Evolutionary conservation across 2,797 vertebrate species (phyloP).

Genomic region (Rhodeus uyekii): DNA sequence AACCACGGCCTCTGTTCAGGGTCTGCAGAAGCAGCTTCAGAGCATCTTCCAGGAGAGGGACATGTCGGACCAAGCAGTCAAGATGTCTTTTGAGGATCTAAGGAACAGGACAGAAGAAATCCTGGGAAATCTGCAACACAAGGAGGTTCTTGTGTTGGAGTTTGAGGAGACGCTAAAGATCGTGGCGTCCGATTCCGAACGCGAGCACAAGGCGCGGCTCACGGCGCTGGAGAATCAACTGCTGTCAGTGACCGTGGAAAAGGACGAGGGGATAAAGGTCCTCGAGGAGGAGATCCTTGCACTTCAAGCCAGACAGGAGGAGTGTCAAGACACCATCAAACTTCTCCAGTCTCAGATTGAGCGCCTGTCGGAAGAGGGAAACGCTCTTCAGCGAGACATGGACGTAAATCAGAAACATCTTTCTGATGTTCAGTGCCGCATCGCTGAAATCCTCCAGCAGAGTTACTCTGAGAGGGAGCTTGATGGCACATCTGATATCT

Average conservation of each 20-base stretch:
- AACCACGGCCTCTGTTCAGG: slow-evolving; percentile 77
- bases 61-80: slow-evolving; percentile 64
- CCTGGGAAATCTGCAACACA: slow-evolving; percentile 70
- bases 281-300: slow-evolving; percentile 67
- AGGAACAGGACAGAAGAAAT: slow-evolving; percentile 76
- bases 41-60: slow-evolving; percentile 80
- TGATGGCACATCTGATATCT: slow-evolving; percentile 56
- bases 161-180: slow-evolving; percentile 70
- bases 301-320: slow-evolving; percentile 67
- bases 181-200: slow-evolving; percentile 64
- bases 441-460: slow-evolving; percentile 63
- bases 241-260: slow-evolving; percentile 68
- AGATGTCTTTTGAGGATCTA: slow-evolving; percentile 70
- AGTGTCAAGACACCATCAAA: slow-evolving; percentile 62
- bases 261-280: slow-evolving; percentile 64
- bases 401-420: slow-evolving; percentile 66
- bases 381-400: slow-evolving; percentile 63
- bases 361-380: slow-evolving; percentile 65
- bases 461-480: slow-evolving; percentile 46
- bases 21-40: slow-evolving; percentile 83
- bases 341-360: slow-evolving; percentile 61
- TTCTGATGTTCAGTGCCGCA: slow-evolving; percentile 62
- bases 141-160: slow-evolving; percentile 75
- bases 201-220: slow-evolving; percentile 60
- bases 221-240: slow-evolving; percentile 73